Base-by-base conservation (phyloP, 1,140 invertebrate species). In the Camponotus pennsylvanicus region DNA sequence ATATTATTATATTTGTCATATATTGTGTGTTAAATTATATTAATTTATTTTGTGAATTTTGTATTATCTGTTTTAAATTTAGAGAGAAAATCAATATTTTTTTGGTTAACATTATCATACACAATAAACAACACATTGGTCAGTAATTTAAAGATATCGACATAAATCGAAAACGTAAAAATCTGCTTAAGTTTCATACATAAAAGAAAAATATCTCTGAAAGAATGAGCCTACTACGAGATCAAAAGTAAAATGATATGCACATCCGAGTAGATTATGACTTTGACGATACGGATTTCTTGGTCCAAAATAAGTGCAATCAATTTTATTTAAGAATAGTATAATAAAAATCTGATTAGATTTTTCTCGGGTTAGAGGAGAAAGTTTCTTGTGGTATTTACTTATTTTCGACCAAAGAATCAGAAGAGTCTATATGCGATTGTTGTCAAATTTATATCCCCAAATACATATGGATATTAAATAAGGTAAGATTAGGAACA, bases 391-490 rank as follows among this genome's bases (percentile, higher is more conserved):
- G n/a, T 59, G 15, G 40, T 55, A 64, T 75, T 83, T 27, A 57
- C 67, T 82, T 61, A 73, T 59, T 61, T 64, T 61, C 37, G 69
- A 55, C 40, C 40, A 49, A 75, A 73, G 69, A 71, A 45, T 83
- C 27, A 49, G 79, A 82, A 27, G 55, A 45, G 40, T 73, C 52
- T 73, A 37, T 59, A 37, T 27, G 79, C 34, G 40, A 70, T 80
- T 32, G 42, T 57, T 67, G 64, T 82, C 27, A 59, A 73, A 73
- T 73, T 83, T 83, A 83, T 73, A 83, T 83, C 69, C n/a, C 8
- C 27, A 75, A 61, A 75, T 73, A 73, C 79, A 83, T 61, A 83
- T 82, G 42, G 55, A 73, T 75, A 71, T 34, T 71, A 61, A 11
- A 15, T 73, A 83, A 27, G 32, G 6, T 73, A 61, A 82, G 11